Base-by-base conservation (phyloP, 2,797 vertebrate genomes). In the Coregonus ussuriensis region DNA sequence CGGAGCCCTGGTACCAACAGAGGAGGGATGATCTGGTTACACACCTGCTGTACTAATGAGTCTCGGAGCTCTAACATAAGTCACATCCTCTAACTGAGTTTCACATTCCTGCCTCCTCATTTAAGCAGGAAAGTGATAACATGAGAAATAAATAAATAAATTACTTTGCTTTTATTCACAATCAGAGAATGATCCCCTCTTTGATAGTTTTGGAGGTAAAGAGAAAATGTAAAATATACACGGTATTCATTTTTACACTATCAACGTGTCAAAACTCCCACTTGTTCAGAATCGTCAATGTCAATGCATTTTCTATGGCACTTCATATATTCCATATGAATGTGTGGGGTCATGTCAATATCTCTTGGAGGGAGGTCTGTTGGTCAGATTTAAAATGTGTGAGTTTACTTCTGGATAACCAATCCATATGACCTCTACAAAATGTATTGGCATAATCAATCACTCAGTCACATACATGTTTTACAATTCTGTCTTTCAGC, bases 31-130 rank as follows among this genome's bases (percentile, higher is more conserved):
- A 81, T 79, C 81, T 74, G 74, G 78, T 82, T 79, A 78, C 77
- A 83, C 88, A 91, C 90, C 89, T 90, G 88, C 88, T 85, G 88
- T 85, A 77, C 86, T 92, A 89, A 91, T 89, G 84, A 89, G 76
- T 53, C 80, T 82, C 71, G 71, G 80, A 80, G 81, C 82, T 82
- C 67, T 29, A 63, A 71, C 71, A 88, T 86, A 71, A 85, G 72
- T 86, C 87, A 89, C 77, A 74, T 77, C 53, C 52, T 65, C 81
- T 83, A 83, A 84, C 82, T 82, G 76, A 73, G 74, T 79, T 85
- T 75, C 72, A 72, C 75, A 63, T 59, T 86, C 53, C 15, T 35
- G 51, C 76, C 82, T 87, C 76, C 81, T 85, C 62, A 54, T 78
- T 63, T 83, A 9, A 72, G 83, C 59, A 21, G 69, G 16, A 74